Conservation (phyloP, 2,888 invertebrate genomes). For the Ellobium chinense region DNA sequence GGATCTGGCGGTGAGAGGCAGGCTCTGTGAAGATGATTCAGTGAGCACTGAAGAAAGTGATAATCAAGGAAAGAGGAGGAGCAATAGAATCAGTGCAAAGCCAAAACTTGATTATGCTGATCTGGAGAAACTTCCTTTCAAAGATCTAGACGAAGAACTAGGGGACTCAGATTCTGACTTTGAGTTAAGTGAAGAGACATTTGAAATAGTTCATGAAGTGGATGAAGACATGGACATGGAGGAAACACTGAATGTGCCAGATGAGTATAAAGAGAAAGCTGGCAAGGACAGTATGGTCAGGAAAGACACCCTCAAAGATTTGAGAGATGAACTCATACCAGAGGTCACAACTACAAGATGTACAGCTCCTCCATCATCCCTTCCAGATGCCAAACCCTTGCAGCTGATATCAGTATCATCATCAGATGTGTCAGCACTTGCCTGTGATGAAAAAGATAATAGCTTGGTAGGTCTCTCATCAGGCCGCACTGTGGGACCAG, state of each 20-base stretch:
- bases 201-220: background rate
- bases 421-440: background rate
- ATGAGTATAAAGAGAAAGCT: too few species aligned
- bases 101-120: slow-evolving; percentile 24
- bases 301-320: background rate
- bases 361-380: background rate
- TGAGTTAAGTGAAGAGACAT: background rate
- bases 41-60: background rate
- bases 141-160: slow-evolving; percentile 5
- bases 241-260: background rate
- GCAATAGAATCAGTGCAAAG: background rate
- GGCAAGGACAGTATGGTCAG: too few species aligned
- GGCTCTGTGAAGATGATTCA: background rate
- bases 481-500: background rate
- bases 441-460: background rate
- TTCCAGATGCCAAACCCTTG: background rate
- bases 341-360: background rate
- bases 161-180: background rate
- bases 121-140: background rate
- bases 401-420: background rate
- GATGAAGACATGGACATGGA: background rate
- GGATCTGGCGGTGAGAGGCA: slow-evolving; percentile 12
- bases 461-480: background rate
- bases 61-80: slow-evolving; percentile 1
- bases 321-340: background rate